Evolutionary conservation across 2,888 invertebrate genomes (phyloP).

Genomic region (Suillia variegata): DNA sequence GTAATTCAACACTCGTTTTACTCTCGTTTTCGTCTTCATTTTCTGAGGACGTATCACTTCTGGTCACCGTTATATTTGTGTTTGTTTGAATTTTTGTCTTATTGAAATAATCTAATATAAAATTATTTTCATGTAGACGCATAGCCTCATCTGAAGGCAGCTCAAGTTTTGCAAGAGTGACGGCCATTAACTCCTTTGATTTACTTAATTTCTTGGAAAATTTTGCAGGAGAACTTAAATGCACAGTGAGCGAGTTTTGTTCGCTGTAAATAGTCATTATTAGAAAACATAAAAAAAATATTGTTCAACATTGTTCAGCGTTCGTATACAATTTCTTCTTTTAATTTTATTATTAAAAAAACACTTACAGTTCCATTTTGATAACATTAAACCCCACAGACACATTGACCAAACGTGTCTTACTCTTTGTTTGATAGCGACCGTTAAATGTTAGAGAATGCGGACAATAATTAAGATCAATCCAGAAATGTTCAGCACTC

Average conservation of each 20-base stretch:
- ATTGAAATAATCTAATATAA: conserved; percentile 35
- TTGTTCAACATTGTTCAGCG: no score
- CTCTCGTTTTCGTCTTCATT: no score
- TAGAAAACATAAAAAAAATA: no score
- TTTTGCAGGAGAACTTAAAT: conserved; percentile 24
- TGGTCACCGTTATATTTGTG: no score
- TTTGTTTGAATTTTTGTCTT: no score
- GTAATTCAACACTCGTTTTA: no score
- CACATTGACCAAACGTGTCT: conserved; percentile 17
- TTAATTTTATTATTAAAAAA: neutral
- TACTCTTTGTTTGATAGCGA: no score
- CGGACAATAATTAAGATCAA: conserved; percentile 35
- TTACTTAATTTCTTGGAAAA: conserved; percentile 25
- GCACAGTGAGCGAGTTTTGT: conserved; percentile 22
- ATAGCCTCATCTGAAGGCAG: conserved; percentile 29
- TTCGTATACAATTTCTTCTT: no score
- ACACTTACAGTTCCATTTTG: conserved; percentile 30
- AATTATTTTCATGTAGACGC: conserved; percentile 30
- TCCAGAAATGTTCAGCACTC: conserved; percentile 35
- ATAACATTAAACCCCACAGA: conserved; percentile 18
- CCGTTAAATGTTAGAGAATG: conserved; percentile 25
- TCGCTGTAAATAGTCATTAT: no score
- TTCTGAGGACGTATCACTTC: no score
- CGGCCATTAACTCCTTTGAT: conserved; percentile 10
- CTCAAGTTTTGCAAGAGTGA: conserved; percentile 25